Conservation (phyloP, 2,888 invertebrate genomes). For the Cephus sareptanus region DNA sequence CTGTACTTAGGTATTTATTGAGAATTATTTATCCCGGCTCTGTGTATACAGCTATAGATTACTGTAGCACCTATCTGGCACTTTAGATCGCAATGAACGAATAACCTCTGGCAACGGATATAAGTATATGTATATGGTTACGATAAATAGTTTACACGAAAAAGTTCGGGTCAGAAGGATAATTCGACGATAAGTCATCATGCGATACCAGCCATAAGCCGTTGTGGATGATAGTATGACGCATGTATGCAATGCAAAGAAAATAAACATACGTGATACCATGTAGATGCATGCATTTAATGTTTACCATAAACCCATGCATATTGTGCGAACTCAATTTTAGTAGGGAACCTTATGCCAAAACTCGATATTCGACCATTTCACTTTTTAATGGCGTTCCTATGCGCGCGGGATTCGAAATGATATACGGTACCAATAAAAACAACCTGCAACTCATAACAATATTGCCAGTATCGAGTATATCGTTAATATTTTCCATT, state of each 20-base stretch:
- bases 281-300: neutral
- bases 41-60: neutral
- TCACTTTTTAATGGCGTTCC: neutral
- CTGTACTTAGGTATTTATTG: neutral
- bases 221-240: neutral
- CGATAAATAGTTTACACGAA: neutral
- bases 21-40: neutral
- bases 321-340: neutral
- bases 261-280: neutral
- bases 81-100: neutral
- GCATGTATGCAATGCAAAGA: neutral
- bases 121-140: neutral
- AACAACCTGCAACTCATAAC: neutral
- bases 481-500: neutral
- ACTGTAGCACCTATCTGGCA: neutral
- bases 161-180: neutral
- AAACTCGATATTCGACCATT: neutral
- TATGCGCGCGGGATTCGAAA: neutral
- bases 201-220: neutral
- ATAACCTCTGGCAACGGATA: neutral
- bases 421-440: neutral
- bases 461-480: neutral
- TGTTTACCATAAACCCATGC: neutral
- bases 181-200: neutral
- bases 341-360: neutral